Conservation (phyloP, 2,113 vertebrate species). For the Cottus gobio region DNA sequence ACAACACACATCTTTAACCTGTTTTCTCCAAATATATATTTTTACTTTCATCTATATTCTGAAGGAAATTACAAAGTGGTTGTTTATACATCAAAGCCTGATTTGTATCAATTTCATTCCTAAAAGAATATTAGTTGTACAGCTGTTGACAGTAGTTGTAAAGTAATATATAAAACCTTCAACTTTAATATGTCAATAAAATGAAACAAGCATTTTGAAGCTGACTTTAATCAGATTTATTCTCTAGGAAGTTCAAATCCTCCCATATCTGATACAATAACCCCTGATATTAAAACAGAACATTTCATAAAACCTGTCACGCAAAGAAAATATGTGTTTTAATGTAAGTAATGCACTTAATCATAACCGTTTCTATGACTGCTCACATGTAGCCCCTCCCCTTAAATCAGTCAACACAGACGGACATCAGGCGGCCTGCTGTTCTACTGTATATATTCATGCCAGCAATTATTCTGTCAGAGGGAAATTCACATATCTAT, state of each 20-base stretch:
- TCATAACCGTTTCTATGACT: no score
- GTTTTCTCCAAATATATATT: not conserved
- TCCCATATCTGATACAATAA: not conserved
- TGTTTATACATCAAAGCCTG: no score
- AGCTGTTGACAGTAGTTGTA: no score
- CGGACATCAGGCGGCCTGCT: not conserved
- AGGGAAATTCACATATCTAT: slow-evolving; percentile 8
- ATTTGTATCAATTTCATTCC: no score
- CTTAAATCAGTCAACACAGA: slow-evolving; percentile 15
- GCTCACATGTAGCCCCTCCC: no score
- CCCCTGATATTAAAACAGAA: not conserved
- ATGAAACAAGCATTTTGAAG: not conserved
- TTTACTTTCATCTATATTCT: no score
- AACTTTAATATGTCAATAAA: not conserved
- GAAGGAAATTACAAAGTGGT: no score
- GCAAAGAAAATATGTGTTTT: not conserved
- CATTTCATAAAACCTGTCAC: not conserved
- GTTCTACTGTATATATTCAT: not conserved
- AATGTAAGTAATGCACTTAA: not conserved
- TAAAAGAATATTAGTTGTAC: no score
- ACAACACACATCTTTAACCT: not conserved
- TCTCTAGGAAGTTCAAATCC: not conserved
- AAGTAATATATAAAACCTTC: not conserved
- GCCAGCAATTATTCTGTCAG: slow-evolving; percentile 35
- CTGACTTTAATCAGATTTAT: no score